These are phyloP conservation scores for Stenodema calcarata DNA, from an alignment of 2,888 invertebrate species.

Conservation along the genomic window DNA sequence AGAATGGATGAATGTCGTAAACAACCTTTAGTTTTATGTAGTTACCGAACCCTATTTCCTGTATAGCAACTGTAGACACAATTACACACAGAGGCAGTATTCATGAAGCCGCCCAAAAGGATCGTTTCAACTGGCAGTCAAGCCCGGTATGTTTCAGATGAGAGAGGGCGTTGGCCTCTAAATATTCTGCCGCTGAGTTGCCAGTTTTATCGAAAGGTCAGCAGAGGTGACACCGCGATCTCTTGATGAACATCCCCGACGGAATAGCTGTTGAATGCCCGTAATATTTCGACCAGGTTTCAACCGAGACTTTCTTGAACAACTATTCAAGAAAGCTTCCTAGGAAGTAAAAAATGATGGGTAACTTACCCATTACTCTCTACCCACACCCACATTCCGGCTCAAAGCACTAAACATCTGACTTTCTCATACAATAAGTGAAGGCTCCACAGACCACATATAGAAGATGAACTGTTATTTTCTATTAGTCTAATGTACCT, in stretches of 20 bases:
- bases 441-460: background rate
- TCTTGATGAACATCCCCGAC: background rate
- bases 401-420: background rate
- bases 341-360: no score
- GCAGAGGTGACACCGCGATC: background rate
- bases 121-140: background rate
- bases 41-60: background rate
- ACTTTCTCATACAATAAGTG: background rate
- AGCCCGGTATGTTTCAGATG: background rate
- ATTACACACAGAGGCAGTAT: no score
- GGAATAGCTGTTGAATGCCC: background rate
- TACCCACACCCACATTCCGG: background rate
- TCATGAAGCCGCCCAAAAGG: background rate
- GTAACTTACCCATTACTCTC: no score
- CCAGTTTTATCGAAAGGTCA: background rate
- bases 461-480: background rate
- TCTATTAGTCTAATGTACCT: background rate
- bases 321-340: no score
- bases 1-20: background rate
- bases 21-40: background rate
- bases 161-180: background rate
- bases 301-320: no score
- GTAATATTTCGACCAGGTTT: no score
- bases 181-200: background rate
- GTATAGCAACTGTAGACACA: background rate